Conservation (phyloP, 2,888 invertebrate genomes). For the Mesorhabditis spiculigera region DNA sequence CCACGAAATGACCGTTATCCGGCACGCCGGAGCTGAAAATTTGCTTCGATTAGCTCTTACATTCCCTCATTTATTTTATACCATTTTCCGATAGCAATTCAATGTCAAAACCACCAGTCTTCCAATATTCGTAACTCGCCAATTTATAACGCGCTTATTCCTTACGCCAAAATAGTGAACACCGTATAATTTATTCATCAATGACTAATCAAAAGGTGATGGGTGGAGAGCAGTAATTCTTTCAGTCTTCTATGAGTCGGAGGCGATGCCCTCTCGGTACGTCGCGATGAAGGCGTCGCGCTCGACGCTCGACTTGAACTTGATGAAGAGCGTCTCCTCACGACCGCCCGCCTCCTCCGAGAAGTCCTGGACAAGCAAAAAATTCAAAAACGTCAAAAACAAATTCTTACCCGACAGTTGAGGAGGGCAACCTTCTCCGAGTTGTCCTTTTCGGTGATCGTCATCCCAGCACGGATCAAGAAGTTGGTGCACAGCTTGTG, state of each 20-base stretch:
- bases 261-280: background rate
- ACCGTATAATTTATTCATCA: too few relatives aligned
- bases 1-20: too few relatives aligned
- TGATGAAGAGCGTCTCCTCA: conserved; percentile 72
- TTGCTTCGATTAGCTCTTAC: too few relatives aligned
- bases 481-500: conserved; percentile 58
- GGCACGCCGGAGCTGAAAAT: too few relatives aligned
- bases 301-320: conserved; percentile 69
- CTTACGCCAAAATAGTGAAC: too few relatives aligned
- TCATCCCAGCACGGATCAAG: conserved; percentile 63
- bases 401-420: conserved; percentile 21
- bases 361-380: conserved; percentile 24
- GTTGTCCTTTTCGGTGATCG: conserved; percentile 54
- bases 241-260: background rate
- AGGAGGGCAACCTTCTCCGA: conserved; percentile 21
- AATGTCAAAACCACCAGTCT: too few relatives aligned
- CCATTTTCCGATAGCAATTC: too few relatives aligned
- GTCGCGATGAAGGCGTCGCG: background rate
- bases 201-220: too few relatives aligned
- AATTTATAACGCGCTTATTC: too few relatives aligned
- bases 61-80: too few relatives aligned
- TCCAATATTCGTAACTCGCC: too few relatives aligned
- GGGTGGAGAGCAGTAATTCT: too few relatives aligned
- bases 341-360: conserved; percentile 22
- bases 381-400: conserved; percentile 3